Conservation (phyloP, 2,113 vertebrate species). For the Eptatretus burgeri region DNA sequence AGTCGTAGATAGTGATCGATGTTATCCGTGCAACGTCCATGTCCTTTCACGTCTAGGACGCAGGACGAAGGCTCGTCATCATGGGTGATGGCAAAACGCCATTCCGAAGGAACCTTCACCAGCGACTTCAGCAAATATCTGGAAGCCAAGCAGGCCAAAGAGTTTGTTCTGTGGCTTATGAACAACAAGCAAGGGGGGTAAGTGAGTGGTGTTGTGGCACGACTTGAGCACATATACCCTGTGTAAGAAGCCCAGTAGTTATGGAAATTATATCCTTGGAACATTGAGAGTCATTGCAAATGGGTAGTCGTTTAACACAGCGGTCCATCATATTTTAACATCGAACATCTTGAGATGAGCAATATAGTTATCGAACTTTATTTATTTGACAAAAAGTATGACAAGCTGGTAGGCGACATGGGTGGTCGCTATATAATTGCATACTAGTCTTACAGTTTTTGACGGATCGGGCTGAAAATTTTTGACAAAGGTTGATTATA, state of each 20-base stretch:
- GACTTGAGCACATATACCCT: neutral
- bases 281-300: neutral
- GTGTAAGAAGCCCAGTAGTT: neutral
- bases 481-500: no score
- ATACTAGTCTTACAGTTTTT: no score
- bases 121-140: slow-evolving; percentile 96
- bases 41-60: no score
- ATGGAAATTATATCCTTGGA: neutral
- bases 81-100: slow-evolving; percentile 26
- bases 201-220: slow-evolving; percentile 9
- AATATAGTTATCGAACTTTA: neutral
- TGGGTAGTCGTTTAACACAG: neutral
- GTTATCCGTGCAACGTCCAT: no score
- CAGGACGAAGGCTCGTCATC: no score
- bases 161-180: slow-evolving; percentile 89
- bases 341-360: neutral
- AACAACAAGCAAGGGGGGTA: slow-evolving; percentile 71
- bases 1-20: no score
- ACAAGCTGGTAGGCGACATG: no score
- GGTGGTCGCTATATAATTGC: no score
- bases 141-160: slow-evolving; percentile 66
- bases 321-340: neutral
- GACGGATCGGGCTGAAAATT: no score
- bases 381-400: neutral
- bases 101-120: slow-evolving; percentile 92